phyloP scores from a whole-genome alignment of 2,888 invertebrate genomes.

The Trachelus stipa region DNA sequence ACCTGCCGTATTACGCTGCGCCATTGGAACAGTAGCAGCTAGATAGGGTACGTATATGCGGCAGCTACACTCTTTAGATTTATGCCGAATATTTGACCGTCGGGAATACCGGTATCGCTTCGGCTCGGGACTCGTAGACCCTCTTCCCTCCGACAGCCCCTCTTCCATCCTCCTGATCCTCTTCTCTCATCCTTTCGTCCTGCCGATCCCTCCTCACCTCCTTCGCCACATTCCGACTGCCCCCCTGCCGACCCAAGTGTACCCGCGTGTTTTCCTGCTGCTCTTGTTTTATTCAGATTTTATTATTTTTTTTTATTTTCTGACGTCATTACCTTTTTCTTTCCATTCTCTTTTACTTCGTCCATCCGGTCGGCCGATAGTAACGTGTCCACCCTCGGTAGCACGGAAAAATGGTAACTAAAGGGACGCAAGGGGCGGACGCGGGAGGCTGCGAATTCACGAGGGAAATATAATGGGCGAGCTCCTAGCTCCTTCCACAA shows the following conservation, averaged over 20 bases:
- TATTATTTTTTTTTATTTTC: not conserved
- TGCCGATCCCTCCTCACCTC: not conserved
- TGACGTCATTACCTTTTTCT: not conserved
- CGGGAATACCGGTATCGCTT: slow-evolving; percentile 22
- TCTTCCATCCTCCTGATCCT: not conserved
- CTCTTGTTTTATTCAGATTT: not conserved
- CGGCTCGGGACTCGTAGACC: not conserved
- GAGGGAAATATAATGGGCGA: not conserved
- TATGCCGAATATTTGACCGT: slow-evolving; percentile 34
- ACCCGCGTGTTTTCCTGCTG: not conserved
- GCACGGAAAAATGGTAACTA: too few relatives aligned
- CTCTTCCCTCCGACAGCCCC: not conserved
- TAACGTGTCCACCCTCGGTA: not conserved
- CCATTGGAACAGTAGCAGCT: not conserved
- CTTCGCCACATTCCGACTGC: not conserved
- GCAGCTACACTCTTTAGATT: slow-evolving; percentile 18
- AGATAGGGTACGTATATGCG: not conserved
- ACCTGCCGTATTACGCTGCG: not conserved
- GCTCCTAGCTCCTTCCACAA: not conserved
- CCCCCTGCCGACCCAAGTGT: not conserved
- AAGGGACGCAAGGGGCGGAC: not conserved
- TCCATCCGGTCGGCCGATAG: not conserved
- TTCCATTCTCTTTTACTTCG: not conserved
- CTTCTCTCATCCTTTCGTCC: not conserved
- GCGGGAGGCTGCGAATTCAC: not conserved